A percentile compares a stretch with the other conserved stretches of the same genome.
These are phyloP conservation scores for Prosopocoilus inquinatus DNA, from an alignment of 2,888 invertebrate genomes.

Conservation along the genomic window DNA sequence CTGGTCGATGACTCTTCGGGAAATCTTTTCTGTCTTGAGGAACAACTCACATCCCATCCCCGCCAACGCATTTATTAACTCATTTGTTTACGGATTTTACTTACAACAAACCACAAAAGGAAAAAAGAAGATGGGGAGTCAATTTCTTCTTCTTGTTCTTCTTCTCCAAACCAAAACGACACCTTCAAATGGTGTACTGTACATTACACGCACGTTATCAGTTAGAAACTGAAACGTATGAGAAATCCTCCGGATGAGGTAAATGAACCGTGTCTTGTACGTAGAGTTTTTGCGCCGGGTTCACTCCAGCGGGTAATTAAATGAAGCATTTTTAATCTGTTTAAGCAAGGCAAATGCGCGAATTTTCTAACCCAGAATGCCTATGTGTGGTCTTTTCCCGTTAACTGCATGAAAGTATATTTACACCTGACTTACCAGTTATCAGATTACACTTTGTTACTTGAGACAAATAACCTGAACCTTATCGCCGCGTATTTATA, in stretches of 20 bases:
- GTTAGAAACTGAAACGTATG: neutral
- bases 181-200: no score
- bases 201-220: neutral
- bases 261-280: neutral
- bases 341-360: constrained; percentile 2
- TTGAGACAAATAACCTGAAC: constrained; percentile 7
- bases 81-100: no score
- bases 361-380: constrained; percentile 27
- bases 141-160: no score
- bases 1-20: constrained; percentile 22
- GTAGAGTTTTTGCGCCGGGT: neutral
- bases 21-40: neutral
- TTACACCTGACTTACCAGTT: constrained; percentile 30
- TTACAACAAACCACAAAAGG: no score
- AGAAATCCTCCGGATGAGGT: neutral
- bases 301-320: constrained; percentile 2
- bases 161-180: no score
- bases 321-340: neutral
- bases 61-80: no score
- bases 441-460: constrained; percentile 23
- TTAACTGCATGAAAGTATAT: constrained; percentile 25
- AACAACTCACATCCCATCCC: neutral
- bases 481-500: neutral
- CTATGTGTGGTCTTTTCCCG: constrained; percentile 33
- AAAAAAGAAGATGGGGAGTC: no score